Evolutionary conservation across 2,797 vertebrate genomes (phyloP).

Genomic region (Urocyon cinereoargenteus): DNA sequence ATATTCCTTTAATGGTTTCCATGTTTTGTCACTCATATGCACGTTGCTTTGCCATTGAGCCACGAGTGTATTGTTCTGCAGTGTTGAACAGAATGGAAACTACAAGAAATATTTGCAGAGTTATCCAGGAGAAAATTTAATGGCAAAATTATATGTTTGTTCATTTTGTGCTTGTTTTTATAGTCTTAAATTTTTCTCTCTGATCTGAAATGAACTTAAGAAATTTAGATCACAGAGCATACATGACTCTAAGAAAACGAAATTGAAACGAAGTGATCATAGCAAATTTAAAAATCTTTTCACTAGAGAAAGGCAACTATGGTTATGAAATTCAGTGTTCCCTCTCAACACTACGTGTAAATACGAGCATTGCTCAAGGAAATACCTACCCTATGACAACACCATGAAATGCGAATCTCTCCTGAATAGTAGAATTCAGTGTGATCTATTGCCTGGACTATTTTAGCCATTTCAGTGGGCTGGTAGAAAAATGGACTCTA

Average conservation of each 20-base stretch:
- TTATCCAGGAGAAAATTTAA: background rate
- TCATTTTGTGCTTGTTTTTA: slow-evolving; percentile 39
- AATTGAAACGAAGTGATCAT: background rate
- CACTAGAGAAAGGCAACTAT: background rate
- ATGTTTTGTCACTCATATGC: background rate
- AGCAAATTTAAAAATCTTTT: slow-evolving; percentile 27
- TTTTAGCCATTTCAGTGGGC: background rate
- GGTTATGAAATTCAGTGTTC: background rate
- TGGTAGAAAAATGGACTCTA: background rate
- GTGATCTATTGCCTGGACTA: background rate
- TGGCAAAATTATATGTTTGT: background rate
- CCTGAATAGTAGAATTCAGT: background rate
- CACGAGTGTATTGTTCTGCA: background rate
- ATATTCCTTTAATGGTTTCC: background rate
- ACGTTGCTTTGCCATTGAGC: background rate
- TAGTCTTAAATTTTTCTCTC: background rate
- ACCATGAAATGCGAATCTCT: background rate
- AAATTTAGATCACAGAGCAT: slow-evolving; percentile 9
- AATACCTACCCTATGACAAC: background rate
- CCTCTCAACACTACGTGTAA: background rate
- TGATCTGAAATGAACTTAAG: slow-evolving; percentile 45
- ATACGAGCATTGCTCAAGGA: background rate
- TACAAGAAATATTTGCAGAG: background rate
- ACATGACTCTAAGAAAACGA: background rate
- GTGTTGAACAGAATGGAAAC: background rate